phyloP scores from a whole-genome alignment of 2,113 vertebrate species.

The Neotragus pygmaeus region DNA sequence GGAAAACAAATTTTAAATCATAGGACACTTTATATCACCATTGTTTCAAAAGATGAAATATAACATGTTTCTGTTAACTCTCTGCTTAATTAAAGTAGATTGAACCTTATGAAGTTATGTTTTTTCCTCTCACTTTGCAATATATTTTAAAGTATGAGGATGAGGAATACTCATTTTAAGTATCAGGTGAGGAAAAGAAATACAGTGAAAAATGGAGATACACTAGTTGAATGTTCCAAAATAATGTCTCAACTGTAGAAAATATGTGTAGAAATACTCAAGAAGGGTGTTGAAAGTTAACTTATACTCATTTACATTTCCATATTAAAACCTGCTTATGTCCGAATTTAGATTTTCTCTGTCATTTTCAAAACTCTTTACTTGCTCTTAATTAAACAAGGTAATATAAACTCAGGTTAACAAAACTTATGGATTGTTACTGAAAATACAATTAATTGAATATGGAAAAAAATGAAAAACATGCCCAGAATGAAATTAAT shows the following conservation, averaged over 20 bases:
- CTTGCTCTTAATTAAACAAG: constrained; percentile 22
- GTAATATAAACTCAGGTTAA: background rate
- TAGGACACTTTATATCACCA: background rate
- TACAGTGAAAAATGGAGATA: background rate
- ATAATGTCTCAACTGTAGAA: background rate
- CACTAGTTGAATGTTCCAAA: background rate
- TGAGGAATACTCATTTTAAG: background rate
- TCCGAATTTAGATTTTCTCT: background rate
- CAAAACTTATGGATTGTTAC: background rate
- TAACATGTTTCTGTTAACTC: background rate
- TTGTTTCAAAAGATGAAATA: background rate
- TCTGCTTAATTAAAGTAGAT: background rate
- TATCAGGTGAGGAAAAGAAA: background rate
- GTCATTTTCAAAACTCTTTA: background rate
- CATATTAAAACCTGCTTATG: constrained; percentile 23
- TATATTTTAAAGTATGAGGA: background rate
- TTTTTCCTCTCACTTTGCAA: background rate
- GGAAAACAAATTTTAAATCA: background rate
- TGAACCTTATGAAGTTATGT: background rate
- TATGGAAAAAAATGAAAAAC: background rate
- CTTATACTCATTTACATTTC: background rate
- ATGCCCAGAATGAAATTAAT: background rate
- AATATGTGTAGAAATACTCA: background rate
- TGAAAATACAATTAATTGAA: background rate
- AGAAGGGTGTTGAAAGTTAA: background rate